phyloP scores from a whole-genome alignment of 2,113 vertebrate species.

The Geothlypis trichas region DNA sequence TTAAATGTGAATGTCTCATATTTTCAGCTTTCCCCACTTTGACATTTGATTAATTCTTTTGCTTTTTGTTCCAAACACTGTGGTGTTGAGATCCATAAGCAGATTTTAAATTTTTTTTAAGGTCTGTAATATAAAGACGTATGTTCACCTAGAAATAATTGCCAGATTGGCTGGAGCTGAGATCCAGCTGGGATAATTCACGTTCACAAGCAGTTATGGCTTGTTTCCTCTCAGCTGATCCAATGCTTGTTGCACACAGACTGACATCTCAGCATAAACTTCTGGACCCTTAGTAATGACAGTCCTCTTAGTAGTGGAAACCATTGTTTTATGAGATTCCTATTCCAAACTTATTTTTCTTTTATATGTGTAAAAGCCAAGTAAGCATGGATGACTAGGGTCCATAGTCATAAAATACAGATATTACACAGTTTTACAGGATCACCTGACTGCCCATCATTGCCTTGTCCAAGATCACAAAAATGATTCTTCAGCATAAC shows the following conservation, averaged over 20 bases:
- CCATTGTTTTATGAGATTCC: neutral
- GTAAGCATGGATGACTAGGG: neutral
- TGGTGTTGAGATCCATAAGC: neutral
- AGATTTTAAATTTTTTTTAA: neutral
- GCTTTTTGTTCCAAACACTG: neutral
- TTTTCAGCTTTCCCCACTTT: neutral
- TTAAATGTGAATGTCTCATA: neutral
- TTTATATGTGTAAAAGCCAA: neutral
- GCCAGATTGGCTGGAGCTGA: neutral
- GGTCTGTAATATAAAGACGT: neutral
- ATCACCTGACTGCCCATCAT: neutral
- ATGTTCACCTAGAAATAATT: neutral
- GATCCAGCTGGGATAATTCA: neutral
- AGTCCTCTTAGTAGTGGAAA: neutral
- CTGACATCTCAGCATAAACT: neutral
- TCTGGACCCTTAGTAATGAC: neutral
- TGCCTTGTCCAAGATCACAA: neutral
- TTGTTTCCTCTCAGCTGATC: neutral
- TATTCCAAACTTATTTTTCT: neutral
- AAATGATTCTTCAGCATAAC: neutral
- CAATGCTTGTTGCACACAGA: neutral
- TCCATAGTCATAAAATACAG: neutral
- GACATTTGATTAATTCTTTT: neutral
- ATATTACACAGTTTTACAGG: neutral
- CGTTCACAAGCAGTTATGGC: neutral